Evolutionary conservation across 2,113 vertebrate genomes (phyloP).

Genomic region (Triplophysa rosa): DNA sequence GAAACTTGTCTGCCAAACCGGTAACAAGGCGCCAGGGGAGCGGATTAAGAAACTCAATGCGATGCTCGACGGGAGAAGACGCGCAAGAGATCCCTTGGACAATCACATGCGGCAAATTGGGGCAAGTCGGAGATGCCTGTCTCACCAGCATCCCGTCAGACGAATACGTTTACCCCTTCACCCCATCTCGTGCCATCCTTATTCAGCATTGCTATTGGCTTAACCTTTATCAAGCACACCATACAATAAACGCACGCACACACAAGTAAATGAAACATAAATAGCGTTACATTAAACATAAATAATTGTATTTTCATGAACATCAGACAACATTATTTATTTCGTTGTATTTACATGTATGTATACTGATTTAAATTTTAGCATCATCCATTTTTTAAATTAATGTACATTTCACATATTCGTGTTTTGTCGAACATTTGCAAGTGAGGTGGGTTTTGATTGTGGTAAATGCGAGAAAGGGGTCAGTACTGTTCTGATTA

Average conservation of each 20-base stretch:
- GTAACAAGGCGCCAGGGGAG: conserved; percentile 97
- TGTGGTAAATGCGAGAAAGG: conserved; percentile 27
- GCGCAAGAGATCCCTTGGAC: conserved; percentile 69
- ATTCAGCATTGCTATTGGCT: neutral
- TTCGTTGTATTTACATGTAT: conserved; percentile 14
- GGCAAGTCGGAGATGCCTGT: conserved; percentile 64
- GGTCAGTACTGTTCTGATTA: conserved; percentile 52
- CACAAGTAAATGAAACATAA: neutral
- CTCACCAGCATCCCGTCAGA: conserved; percentile 55
- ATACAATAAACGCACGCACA: conserved; percentile 14
- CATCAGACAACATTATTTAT: neutral
- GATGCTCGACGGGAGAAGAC: conserved; percentile 50
- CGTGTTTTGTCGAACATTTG: neutral
- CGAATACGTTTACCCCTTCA: conserved; percentile 42
- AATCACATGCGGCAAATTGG: conserved; percentile 76
- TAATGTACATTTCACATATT: neutral
- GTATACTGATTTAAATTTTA: neutral
- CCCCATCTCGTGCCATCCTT: conserved; percentile 42
- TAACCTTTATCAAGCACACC: neutral
- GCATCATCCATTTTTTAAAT: conserved; percentile 3
- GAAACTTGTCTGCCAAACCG: conserved; percentile 79
- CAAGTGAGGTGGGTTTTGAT: neutral
- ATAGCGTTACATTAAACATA: neutral
- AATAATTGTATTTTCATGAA: neutral
- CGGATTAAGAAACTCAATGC: conserved; percentile 78